phyloP scores from a whole-genome alignment of 2,888 invertebrate genomes.

The Drosophila colorata region DNA sequence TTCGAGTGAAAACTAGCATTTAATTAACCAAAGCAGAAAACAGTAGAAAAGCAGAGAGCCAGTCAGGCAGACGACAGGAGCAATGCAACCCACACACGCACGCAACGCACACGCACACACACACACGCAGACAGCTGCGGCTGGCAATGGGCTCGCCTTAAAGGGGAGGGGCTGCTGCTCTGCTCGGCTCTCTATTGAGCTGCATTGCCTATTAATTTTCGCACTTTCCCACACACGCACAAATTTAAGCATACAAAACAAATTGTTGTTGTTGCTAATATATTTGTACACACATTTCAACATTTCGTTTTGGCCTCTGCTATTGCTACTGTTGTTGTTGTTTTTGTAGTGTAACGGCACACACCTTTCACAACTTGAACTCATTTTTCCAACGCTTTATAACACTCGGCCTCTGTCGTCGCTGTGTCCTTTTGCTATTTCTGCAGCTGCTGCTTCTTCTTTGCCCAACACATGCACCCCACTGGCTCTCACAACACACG shows the following conservation, averaged over 20 bases:
- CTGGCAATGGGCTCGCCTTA: slow-evolving; percentile 48
- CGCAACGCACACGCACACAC: slow-evolving; percentile 25
- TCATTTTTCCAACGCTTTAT: slow-evolving; percentile 79
- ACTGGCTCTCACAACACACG: slow-evolving; percentile 41
- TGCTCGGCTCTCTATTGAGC: slow-evolving; percentile 32
- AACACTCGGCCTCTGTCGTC: slow-evolving; percentile 51
- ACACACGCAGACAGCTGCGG: slow-evolving; percentile 42
- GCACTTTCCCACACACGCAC: slow-evolving; percentile 47
- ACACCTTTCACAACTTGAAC: slow-evolving; percentile 84
- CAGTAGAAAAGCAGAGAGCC: slow-evolving; percentile 23
- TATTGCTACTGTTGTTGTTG: slow-evolving; percentile 41
- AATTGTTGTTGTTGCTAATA: slow-evolving; percentile 46
- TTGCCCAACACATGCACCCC: slow-evolving; percentile 64
- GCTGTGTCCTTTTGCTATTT: slow-evolving; percentile 79
- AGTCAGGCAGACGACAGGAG: slow-evolving; percentile 13
- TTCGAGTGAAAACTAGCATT: slow-evolving; percentile 39
- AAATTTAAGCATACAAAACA: slow-evolving; percentile 43
- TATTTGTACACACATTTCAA: slow-evolving; percentile 68
- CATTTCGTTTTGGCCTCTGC: slow-evolving; percentile 46
- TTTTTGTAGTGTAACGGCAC: slow-evolving; percentile 74
- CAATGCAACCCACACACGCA: slow-evolving; percentile 40
- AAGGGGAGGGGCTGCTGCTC: slow-evolving; percentile 52
- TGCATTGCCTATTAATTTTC: slow-evolving; percentile 63
- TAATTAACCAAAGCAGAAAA: slow-evolving; percentile 48
- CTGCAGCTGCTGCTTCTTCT: slow-evolving; percentile 66